phyloP scores from a whole-genome alignment of 2,888 invertebrate genomes.

The Synanthedon vespiformis region DNA sequence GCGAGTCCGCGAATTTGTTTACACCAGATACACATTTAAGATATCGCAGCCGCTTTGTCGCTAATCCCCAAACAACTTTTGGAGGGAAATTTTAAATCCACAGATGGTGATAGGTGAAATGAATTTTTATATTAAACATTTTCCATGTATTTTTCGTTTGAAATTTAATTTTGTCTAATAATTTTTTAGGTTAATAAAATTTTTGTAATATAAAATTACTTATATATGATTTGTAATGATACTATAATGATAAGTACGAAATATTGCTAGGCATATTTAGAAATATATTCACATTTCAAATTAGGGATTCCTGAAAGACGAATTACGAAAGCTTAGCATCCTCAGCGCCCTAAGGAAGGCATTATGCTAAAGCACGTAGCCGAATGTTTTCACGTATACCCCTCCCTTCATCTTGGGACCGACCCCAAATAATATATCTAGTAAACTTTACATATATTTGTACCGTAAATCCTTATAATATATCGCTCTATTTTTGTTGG shows the following conservation, averaged over 20 bases:
- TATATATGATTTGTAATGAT: no score
- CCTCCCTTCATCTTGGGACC: constrained; percentile 55
- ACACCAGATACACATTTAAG: constrained; percentile 70
- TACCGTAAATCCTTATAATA: constrained; percentile 68
- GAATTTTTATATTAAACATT: no score
- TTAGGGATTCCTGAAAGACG: constrained; percentile 69
- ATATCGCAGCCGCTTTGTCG: constrained; percentile 64
- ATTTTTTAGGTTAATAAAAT: no score
- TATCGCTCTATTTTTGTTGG: constrained; percentile 69
- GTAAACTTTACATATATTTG: constrained; percentile 72
- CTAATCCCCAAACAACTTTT: constrained; percentile 68
- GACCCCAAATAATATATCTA: constrained; percentile 69
- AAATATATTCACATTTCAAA: constrained; percentile 65
- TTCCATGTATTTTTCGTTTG: no score
- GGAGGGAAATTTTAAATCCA: constrained; percentile 63
- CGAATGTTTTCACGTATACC: constrained; percentile 66
- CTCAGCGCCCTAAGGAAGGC: constrained; percentile 54
- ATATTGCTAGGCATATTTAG: constrained; percentile 31
- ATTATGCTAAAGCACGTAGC: constrained; percentile 68
- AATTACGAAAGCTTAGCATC: constrained; percentile 61
- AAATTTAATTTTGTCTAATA: no score
- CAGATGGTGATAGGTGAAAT: constrained; percentile 34
- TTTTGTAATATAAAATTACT: no score
- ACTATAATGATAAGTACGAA: constrained; percentile 6
- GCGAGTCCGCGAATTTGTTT: constrained; percentile 66